Percentiles rank a stretch among this genome's conserved stretches.
Conservation (phyloP, 2,113 vertebrate genomes). For the Hiodon tergisus region DNA sequence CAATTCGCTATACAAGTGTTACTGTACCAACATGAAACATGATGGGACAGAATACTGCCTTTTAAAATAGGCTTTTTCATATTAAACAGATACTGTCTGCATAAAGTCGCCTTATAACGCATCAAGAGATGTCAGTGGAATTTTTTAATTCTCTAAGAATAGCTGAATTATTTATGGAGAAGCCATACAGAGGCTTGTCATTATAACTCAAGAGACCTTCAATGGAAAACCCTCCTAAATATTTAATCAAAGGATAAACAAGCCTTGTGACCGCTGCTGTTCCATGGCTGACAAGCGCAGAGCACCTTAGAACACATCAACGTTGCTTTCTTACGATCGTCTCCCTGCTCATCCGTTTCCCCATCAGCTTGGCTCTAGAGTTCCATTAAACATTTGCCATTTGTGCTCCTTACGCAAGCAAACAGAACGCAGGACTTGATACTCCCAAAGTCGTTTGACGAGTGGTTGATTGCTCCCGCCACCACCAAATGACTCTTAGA, state of each 20-base stretch:
- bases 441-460: background rate
- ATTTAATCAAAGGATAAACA: slow-evolving; percentile 44
- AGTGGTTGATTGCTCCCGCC: background rate
- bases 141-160: slow-evolving; percentile 25
- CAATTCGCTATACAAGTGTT: too few species aligned
- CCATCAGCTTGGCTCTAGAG: background rate
- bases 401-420: background rate
- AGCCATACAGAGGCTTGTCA: slow-evolving; percentile 29
- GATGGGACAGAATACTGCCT: background rate
- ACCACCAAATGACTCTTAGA: background rate
- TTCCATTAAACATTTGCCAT: background rate
- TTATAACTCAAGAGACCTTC: slow-evolving; percentile 32
- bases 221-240: slow-evolving; percentile 44
- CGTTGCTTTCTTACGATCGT: background rate
- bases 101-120: background rate
- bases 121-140: slow-evolving; percentile 22
- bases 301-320: background rate
- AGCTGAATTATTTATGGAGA: slow-evolving; percentile 46
- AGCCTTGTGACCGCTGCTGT: slow-evolving; percentile 20
- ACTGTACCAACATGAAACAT: too few species aligned
- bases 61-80: background rate
- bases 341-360: too few species aligned
- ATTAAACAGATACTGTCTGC: background rate
- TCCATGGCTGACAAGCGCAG: background rate
- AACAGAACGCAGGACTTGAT: too few species aligned